phyloP scores from a whole-genome alignment of 2,113 vertebrate genomes.

The Patagioenas fasciata region DNA sequence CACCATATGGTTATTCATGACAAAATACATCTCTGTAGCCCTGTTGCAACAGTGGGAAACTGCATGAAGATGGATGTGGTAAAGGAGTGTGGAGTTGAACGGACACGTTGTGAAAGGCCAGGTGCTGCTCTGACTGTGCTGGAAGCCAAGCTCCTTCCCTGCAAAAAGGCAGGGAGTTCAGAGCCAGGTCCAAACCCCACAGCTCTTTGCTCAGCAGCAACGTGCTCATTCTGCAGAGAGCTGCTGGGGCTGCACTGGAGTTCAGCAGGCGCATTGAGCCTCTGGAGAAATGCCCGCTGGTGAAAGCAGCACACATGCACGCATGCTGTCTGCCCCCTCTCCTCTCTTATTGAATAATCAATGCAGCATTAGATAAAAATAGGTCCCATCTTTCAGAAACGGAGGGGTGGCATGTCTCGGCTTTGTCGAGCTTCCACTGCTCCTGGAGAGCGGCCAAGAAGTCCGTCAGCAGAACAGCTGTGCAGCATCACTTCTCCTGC shows the following conservation, averaged over 20 bases:
- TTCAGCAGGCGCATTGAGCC: fast-evolving
- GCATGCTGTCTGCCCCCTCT: fast-evolving
- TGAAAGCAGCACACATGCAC: background rate
- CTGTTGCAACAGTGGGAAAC: background rate
- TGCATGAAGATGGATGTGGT: background rate
- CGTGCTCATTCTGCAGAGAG: fast-evolving
- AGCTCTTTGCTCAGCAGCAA: background rate
- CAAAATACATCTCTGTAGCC: background rate
- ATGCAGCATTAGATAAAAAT: conserved; percentile 56
- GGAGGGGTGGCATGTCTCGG: background rate
- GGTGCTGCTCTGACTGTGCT: background rate
- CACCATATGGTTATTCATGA: conserved; percentile 16
- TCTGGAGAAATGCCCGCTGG: background rate
- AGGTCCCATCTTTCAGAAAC: conserved; percentile 24
- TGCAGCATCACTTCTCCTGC: fast-evolving
- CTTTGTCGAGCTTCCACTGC: background rate
- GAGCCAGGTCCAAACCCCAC: background rate
- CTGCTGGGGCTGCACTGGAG: background rate
- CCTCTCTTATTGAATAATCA: conserved; percentile 47
- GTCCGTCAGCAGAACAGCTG: background rate
- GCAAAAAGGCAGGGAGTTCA: background rate
- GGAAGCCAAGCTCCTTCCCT: background rate
- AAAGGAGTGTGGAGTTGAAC: background rate
- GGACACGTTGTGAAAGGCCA: background rate
- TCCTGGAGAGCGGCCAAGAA: background rate